Evolutionary conservation across 2,113 vertebrate genomes (phyloP), one percentile per base, ranked within the genome.

Genomic region (Caranx melampygus): DNA sequence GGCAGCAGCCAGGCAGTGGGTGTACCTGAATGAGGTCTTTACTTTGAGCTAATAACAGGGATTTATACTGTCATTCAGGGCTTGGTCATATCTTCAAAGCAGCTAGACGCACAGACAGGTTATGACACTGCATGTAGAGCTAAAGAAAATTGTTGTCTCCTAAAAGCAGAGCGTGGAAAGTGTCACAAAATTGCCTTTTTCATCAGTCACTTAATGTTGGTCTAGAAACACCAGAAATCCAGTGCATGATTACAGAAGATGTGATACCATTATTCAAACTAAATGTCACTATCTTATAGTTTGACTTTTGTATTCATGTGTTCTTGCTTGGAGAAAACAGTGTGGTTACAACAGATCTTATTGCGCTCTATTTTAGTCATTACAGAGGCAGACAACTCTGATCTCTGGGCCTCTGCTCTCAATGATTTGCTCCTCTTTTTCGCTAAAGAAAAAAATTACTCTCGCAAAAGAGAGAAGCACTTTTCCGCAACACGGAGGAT

Each of bases 41-140:
- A 84, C 84, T 86, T 78, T 31, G 68, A 79, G 70, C 74, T 87
- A 87, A 92, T 87, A 88, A 86, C 78, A 44, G 78, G 87, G 73
- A 91, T 91, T 92, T 70, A 75, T 65, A 63, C 83, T 79, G 71
- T 79, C 79, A 88, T 87, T 87, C 84, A 63, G 37, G 60, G 31
- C 52, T 45, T 13, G 58, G 82, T 75, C 44, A 10, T 69, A 72
- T 68, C 79, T 68, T 72, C 44, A 76, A 68, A 83, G 79, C 13
- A 40, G 71, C 65, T 26, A 52, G 70, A 63, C 9, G 6, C 7
- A 2, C 49, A 37, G 68, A 79, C 51, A 65, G 79, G 78, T 88
- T 78, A 78, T 61, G 75, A 81, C 83, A 76, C 78, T 26, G 52
- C 45, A 15, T 82, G 81, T 35, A 49, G 80, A 35, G 42, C 51